Evolutionary conservation across 2,888 invertebrate genomes (phyloP).

Genomic region (Chloroclystis v-ata): DNA sequence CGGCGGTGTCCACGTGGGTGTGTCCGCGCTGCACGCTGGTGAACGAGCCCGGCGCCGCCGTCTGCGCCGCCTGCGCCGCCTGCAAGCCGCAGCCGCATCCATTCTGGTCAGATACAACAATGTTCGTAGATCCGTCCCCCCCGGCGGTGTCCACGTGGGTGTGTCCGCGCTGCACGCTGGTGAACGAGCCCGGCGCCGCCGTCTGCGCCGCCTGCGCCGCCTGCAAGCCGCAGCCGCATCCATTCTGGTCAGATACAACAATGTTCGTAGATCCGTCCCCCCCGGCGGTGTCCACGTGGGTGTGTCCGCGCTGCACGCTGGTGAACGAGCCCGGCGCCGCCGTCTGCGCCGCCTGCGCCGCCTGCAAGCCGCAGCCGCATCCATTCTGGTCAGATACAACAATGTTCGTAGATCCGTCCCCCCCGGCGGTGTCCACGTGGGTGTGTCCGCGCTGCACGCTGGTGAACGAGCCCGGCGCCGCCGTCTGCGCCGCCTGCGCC

Average conservation of each 20-base stretch:
- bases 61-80: too few relatives aligned
- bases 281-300: not conserved
- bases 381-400: slow-evolving; percentile 48
- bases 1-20: too few relatives aligned
- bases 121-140: slow-evolving; percentile 25
- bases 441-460: not conserved
- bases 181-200: not conserved
- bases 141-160: too few relatives aligned
- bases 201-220: not conserved
- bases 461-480: not conserved
- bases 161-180: slow-evolving; percentile 40
- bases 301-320: slow-evolving; percentile 85
- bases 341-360: slow-evolving; percentile 92
- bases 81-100: too few relatives aligned
- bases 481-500: not conserved
- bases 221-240: not conserved
- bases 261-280: slow-evolving; percentile 38
- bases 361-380: slow-evolving; percentile 81
- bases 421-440: not conserved
- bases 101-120: too few relatives aligned
- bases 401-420: too few relatives aligned
- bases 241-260: too few relatives aligned
- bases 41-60: too few relatives aligned
- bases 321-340: slow-evolving; percentile 84
- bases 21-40: too few relatives aligned